Conservation (phyloP, 2,888 invertebrate species). For the Lasius platythorax region DNA sequence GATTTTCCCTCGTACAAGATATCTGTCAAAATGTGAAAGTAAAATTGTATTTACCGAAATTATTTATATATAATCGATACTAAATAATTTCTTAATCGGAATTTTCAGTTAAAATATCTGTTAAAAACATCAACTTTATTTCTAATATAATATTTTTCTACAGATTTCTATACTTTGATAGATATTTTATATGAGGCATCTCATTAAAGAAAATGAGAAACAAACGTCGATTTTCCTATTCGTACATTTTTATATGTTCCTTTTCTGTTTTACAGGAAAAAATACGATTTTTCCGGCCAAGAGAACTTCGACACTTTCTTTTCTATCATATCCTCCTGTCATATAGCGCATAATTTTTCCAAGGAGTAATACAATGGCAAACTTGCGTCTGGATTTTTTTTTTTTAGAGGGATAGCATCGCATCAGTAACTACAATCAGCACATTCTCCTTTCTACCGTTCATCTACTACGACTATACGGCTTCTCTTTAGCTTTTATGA, state of each 20-base stretch:
- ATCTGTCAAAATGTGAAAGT: constrained; percentile 9
- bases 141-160: not conserved
- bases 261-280: constrained; percentile 38
- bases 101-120: not conserved
- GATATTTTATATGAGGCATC: not conserved
- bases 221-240: not conserved
- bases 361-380: constrained; percentile 34
- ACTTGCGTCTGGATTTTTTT: constrained; percentile 36
- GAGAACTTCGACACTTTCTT: constrained; percentile 27
- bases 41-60: too few species aligned
- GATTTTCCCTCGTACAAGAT: not conserved
- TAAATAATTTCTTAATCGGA: not conserved
- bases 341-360: constrained; percentile 58
- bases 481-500: constrained; percentile 60
- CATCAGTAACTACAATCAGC: constrained; percentile 56
- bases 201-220: not conserved
- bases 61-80: too few species aligned
- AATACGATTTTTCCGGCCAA: constrained; percentile 33
- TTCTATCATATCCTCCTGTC: constrained; percentile 59
- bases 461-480: constrained; percentile 50
- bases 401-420: constrained; percentile 27
- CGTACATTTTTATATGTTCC: constrained; percentile 31
- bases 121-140: not conserved
- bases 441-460: constrained; percentile 58
- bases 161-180: not conserved